A percentile compares a stretch with the other conserved stretches of the same genome.
These are phyloP conservation scores for Diprion similis DNA, from an alignment of 1,140 invertebrate species.

Conservation along the genomic window DNA sequence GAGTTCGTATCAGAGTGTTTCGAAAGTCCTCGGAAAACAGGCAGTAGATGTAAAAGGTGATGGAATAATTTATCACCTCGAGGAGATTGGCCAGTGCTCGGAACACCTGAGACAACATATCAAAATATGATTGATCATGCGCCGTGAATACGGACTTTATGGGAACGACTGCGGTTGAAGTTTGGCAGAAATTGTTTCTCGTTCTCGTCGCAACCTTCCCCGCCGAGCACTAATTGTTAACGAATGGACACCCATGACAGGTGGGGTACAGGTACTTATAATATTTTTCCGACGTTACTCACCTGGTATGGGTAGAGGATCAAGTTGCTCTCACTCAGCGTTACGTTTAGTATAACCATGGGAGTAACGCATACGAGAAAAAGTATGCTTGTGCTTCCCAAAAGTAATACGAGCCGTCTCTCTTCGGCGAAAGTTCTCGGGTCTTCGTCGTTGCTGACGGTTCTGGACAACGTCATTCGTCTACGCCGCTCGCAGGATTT, in stretches of 20 bases:
- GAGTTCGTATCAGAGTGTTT: conserved; percentile 71
- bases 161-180: no score
- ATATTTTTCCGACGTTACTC: conserved; percentile 24
- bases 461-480: conserved; percentile 68
- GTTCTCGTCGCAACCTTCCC: no score
- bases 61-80: conserved; percentile 78
- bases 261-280: no score
- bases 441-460: conserved; percentile 66
- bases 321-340: conserved; percentile 69
- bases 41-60: conserved; percentile 83
- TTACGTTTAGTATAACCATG: conserved; percentile 77
- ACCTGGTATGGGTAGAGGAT: conserved; percentile 71
- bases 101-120: conserved; percentile 67
- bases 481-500: conserved; percentile 70
- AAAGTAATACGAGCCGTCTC: conserved; percentile 70
- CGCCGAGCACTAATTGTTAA: no score
- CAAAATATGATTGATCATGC: no score
- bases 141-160: no score
- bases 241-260: no score
- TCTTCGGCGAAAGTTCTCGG: conserved; percentile 75
- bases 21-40: conserved; percentile 79
- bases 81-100: conserved; percentile 76
- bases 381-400: conserved; percentile 76
- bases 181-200: no score
- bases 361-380: conserved; percentile 80